Evolutionary conservation across 1,140 invertebrate species (phyloP), one percentile per base, ranked within the genome.

Genomic region (Drosophila sulfurigaster): DNA sequence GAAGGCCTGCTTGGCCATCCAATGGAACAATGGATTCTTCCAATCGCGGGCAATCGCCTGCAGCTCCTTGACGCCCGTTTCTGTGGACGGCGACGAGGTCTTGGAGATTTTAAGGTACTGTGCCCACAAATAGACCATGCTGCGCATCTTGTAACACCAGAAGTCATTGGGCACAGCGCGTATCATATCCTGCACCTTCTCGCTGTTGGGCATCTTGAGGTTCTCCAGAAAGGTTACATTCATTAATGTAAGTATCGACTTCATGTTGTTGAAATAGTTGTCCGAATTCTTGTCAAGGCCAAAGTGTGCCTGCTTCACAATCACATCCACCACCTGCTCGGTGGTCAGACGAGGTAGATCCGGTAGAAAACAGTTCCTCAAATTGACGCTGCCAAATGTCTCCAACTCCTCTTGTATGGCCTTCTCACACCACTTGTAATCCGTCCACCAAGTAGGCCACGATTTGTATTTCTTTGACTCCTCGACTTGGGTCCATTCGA

Each of bases 1-100:
- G 15, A 74, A 75, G 5, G 83, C 83, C 85, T 90, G 81, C 67
- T 85, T 88, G 65, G 85, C 78, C 15, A 85, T 43, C 86, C 86
- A 88, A 51, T 88, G 83, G 67, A 88, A 88, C 11, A 68, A 25
- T 0, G 83, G 80, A 52, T 73, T 81, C 56, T 88, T 83, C 70
- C 77, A 87, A 38, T 85, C 82, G 5, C 78, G 59, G 0, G 45
- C 60, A n/a, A 69, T 86, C 2, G 85, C 66, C 48, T 88, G 79
- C 58, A 88, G 57, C 38, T 65, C 75, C 43, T 70, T 75, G 15
- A 15, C 59, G 46, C 72, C 85, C 38, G 38, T 65, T 60, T 51
- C 59, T 20, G 63, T 79, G 6, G 15, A 54, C 15, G 45, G 60
- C 8, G 51, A 59, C 10, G 74, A 32, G 28, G 59, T 70, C 15